Evolutionary conservation across 2,113 vertebrate genomes (phyloP), one percentile per base, ranked within the genome.

Genomic region (Cheilinus undulatus): DNA sequence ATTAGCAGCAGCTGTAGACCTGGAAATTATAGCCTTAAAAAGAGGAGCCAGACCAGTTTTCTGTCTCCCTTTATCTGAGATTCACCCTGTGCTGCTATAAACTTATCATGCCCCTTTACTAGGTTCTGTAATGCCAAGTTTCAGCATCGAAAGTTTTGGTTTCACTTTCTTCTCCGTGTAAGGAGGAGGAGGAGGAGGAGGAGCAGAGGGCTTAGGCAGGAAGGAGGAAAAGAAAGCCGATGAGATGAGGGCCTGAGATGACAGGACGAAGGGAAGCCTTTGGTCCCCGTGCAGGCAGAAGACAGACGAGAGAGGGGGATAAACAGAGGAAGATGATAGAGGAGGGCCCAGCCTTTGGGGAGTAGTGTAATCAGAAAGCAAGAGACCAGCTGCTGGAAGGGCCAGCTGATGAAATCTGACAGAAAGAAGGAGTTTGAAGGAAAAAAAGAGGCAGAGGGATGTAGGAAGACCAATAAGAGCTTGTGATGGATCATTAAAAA

Each of bases 301-400:
- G 64, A 60, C 40, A 45, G 76, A 30, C 42, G 4, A 53, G 73
- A 34, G 61, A 3, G 43, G 36, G 58, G 28, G 53, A 59, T 61
- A 68, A 83, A 82, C 66, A 80, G 45, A 74, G 70, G 74, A 69
- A 73, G 78, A 82, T 64, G 76, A 78, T 69, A 56, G 61, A 69
- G 69, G 28, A 71, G 43, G 50, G 58, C 53, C 46, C 11, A 34
- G 69, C 67, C 80, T 65, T 58, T 54, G 61, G 89, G 76, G 86
- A 87, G 65, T 76, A 59, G 76, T 80, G 88, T 78, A 88, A 90
- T 88, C 72, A 82, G 36, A 71, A 77, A 64, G 88, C 80, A 90
- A 88, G 82, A 83, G 51, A 64, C 30, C 65, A n/a, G 69, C 64
- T 5, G 2, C 1, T 4, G 69, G 62, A 77, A 23, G 49, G 66